Conservation (phyloP, 2,113 vertebrate genomes). For the Melanostigma gelatinosum region DNA sequence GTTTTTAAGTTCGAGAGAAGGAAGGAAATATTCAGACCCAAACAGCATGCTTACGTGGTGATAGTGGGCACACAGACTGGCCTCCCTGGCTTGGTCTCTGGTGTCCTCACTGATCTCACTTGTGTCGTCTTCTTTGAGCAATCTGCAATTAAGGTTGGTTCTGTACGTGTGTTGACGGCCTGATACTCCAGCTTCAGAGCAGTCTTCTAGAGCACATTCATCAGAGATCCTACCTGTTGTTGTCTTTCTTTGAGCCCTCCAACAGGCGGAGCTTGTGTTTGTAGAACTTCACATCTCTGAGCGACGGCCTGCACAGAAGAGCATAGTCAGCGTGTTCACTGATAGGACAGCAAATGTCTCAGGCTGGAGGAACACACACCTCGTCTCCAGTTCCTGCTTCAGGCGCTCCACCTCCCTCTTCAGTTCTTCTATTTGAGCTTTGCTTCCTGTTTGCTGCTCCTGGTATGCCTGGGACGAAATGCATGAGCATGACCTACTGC, state of each 20-base stretch:
- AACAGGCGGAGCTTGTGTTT: conserved; percentile 86
- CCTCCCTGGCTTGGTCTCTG: conserved; percentile 5
- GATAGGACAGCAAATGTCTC: neutral
- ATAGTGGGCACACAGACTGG: conserved; percentile 14
- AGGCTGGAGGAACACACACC: conserved; percentile 70
- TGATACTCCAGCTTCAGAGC: too few relatives aligned
- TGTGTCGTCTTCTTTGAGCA: conserved; percentile 27
- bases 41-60: conserved; percentile 24
- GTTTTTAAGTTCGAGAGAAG: neutral
- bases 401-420: conserved; percentile 82
- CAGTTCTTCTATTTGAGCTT: conserved; percentile 81
- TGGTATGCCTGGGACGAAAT: conserved; percentile 80
- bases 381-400: conserved; percentile 85
- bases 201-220: neutral
- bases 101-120: conserved; percentile 1
- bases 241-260: conserved; percentile 82
- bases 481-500: fast-evolving
- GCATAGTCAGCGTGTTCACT: neutral
- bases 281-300: conserved; percentile 85
- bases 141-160: conserved; percentile 16
- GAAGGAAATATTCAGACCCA: neutral
- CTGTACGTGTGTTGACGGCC: neutral
- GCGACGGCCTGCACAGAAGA: conserved; percentile 77
- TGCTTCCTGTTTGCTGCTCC: conserved; percentile 84
- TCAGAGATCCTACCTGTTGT: conserved; percentile 73